Evolutionary conservation across 2,113 vertebrate genomes (phyloP).

Genomic region (Platysternon megacephalum): DNA sequence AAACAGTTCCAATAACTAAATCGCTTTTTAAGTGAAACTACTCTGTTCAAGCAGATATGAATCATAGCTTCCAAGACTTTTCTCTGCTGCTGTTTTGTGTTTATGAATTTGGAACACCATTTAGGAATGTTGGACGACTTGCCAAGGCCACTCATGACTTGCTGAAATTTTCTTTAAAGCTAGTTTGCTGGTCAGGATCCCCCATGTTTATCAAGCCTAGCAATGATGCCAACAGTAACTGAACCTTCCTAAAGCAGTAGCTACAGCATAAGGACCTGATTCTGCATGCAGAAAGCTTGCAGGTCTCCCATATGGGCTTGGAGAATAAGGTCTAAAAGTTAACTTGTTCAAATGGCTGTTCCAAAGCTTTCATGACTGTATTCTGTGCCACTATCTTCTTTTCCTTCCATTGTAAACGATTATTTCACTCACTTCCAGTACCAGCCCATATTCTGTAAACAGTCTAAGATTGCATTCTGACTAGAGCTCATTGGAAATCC

Average conservation of each 20-base stretch:
- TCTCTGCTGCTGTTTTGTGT: constrained; percentile 19
- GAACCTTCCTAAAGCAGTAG: neutral
- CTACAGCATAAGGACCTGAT: neutral
- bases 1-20: neutral
- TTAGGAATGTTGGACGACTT: neutral
- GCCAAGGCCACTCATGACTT: neutral
- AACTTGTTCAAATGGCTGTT: neutral
- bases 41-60: neutral
- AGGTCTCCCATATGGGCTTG: too few species aligned
- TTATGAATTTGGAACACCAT: neutral
- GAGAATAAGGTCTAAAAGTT: neutral
- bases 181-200: neutral
- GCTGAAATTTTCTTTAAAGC: neutral
- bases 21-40: neutral
- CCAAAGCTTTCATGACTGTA: neutral
- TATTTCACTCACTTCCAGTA: neutral
- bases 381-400: neutral
- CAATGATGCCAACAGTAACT: neutral
- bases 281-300: neutral
- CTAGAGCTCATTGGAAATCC: neutral
- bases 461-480: neutral
- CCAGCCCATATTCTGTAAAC: neutral
- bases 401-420: neutral
- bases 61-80: neutral
- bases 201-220: neutral